Conservation (phyloP, 2,797 vertebrate genomes). For the Coluber constrictor region DNA sequence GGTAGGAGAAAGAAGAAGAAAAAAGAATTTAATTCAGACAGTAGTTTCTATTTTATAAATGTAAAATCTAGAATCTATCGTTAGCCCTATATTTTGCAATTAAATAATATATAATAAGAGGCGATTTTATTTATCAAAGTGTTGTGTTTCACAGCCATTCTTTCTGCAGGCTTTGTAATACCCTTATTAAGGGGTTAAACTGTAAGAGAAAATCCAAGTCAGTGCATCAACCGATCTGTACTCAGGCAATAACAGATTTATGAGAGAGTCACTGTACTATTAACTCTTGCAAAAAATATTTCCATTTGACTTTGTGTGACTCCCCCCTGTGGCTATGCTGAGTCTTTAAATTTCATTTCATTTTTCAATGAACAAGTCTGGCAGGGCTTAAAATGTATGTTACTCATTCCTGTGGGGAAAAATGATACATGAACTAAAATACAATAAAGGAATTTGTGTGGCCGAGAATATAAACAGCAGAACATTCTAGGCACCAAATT, state of each 20-base stretch:
- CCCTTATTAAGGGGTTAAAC: background rate
- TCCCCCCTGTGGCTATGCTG: constrained; percentile 32
- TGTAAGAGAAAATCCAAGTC: constrained; percentile 28
- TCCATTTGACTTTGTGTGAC: constrained; percentile 29
- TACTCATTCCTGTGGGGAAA: constrained; percentile 7
- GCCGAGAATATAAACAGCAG: background rate
- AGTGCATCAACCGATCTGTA: constrained; percentile 35
- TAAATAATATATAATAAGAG: background rate
- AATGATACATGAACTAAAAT: background rate
- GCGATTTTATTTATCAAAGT: background rate
- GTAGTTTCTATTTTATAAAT: background rate
- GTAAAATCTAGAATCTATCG: background rate
- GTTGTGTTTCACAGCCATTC: background rate
- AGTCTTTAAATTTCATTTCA: constrained; percentile 47
- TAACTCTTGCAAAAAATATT: constrained; percentile 43
- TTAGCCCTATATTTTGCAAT: background rate
- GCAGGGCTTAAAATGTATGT: constrained; percentile 25
- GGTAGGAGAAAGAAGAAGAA: background rate
- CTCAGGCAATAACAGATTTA: constrained; percentile 39
- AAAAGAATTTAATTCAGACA: background rate
- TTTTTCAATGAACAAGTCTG: constrained; percentile 45
- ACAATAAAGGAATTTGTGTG: constrained; percentile 8
- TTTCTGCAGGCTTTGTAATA: constrained; percentile 2
- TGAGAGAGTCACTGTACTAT: constrained; percentile 30
- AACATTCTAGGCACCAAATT: background rate